These are phyloP conservation scores for Parus major DNA, from an alignment of 2,113 vertebrate genomes.

Conservation along the genomic window DNA sequence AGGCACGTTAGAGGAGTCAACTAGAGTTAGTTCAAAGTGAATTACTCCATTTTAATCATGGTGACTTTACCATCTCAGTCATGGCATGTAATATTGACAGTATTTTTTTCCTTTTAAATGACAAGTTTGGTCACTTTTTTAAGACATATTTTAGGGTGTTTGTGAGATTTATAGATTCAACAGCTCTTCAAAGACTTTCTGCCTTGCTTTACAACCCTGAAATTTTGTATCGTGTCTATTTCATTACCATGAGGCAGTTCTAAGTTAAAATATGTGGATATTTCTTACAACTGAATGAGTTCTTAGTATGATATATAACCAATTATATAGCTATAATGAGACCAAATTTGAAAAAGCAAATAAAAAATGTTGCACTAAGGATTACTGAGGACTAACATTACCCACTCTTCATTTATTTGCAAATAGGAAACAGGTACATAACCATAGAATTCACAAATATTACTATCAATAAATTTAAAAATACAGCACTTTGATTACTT, in stretches of 20 bases:
- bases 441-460: background rate
- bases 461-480: constrained; percentile 9
- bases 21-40: constrained; percentile 79
- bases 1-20: constrained; percentile 72
- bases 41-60: constrained; percentile 73
- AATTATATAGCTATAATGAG: constrained; percentile 69
- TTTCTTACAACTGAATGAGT: constrained; percentile 58
- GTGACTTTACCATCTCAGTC: constrained; percentile 60
- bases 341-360: constrained; percentile 63
- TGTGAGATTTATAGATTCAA: constrained; percentile 53
- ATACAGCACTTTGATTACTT: constrained; percentile 7
- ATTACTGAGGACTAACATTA: constrained; percentile 51
- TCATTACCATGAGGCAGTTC: constrained; percentile 68
- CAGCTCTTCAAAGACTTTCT: constrained; percentile 45
- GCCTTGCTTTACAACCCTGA: constrained; percentile 50
- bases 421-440: constrained; percentile 18
- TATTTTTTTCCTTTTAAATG: constrained; percentile 24
- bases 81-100: constrained; percentile 11
- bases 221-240: constrained; percentile 60
- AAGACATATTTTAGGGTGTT: constrained; percentile 41
- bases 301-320: constrained; percentile 66
- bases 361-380: constrained; percentile 63
- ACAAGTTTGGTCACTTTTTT: constrained; percentile 57
- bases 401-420: constrained; percentile 26
- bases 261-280: constrained; percentile 52